Conservation (phyloP, 2,797 vertebrate genomes). For the Erethizon dorsatum region DNA sequence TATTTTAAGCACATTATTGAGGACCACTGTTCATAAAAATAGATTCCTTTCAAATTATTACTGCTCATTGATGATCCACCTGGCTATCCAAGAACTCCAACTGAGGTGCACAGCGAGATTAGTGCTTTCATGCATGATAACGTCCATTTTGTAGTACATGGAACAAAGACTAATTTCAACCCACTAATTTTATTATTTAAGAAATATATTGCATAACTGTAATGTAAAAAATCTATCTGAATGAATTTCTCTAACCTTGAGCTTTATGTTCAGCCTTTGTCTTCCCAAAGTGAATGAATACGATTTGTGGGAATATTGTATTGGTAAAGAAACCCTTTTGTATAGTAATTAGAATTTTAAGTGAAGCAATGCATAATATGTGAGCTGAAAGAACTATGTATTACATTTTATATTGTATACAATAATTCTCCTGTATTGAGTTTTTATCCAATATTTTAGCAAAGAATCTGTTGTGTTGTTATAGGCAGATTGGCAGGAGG, state of each 20-base stretch:
- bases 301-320: neutral
- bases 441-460: neutral
- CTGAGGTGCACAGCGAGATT: too few relatives aligned
- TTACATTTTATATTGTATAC: neutral
- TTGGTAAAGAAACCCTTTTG: neutral
- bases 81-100: neutral
- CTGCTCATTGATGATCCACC: neutral
- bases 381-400: neutral
- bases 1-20: neutral
- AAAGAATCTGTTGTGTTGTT: neutral
- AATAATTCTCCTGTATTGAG: neutral
- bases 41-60: neutral
- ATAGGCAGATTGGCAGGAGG: neutral
- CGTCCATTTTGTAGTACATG: neutral
- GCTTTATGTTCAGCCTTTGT: neutral
- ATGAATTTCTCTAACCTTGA: neutral
- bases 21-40: neutral
- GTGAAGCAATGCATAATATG: neutral
- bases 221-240: constrained; percentile 40
- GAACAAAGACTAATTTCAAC: neutral
- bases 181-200: neutral
- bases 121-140: neutral
- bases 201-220: neutral
- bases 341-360: neutral
- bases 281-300: neutral